These are phyloP conservation scores for Sphenopsis melanotis DNA, from an alignment of 2,797 vertebrate genomes.

Conservation along the genomic window DNA sequence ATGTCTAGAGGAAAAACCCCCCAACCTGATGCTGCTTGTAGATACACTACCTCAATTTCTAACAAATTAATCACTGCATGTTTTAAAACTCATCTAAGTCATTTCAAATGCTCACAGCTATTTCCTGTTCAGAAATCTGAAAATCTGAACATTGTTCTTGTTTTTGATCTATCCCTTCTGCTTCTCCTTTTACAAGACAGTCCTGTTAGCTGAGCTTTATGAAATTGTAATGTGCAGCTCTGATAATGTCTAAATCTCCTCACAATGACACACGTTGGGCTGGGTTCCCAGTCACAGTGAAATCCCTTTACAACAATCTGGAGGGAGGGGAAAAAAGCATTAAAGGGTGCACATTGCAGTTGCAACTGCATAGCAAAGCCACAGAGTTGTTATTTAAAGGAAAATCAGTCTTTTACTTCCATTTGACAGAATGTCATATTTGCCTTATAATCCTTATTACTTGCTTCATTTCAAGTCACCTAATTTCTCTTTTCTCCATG, in stretches of 20 bases:
- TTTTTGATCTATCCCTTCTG: not conserved
- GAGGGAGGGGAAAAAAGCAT: not conserved
- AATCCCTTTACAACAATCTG: not conserved
- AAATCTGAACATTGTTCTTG: not conserved
- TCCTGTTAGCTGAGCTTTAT: not conserved
- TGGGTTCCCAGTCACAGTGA: not conserved
- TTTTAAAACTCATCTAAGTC: not conserved
- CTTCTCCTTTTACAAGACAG: not conserved
- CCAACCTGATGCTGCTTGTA: not conserved
- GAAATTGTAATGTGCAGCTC: not conserved
- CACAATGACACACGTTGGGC: not conserved
- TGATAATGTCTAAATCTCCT: conserved; percentile 9
- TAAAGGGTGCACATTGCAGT: not conserved
- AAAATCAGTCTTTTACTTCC: not conserved
- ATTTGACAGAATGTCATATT: not conserved
- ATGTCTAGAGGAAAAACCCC: not conserved
- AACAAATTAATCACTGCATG: not conserved
- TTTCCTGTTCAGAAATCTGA: not conserved
- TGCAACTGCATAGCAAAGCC: not conserved
- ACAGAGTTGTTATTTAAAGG: not conserved
- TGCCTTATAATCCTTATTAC: not conserved
- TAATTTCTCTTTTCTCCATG: not conserved
- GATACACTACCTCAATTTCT: not conserved
- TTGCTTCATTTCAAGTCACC: not conserved
- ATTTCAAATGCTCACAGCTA: not conserved